These are phyloP conservation scores for Agrotis puta DNA, from an alignment of 2,888 invertebrate genomes.

Conservation along the genomic window DNA sequence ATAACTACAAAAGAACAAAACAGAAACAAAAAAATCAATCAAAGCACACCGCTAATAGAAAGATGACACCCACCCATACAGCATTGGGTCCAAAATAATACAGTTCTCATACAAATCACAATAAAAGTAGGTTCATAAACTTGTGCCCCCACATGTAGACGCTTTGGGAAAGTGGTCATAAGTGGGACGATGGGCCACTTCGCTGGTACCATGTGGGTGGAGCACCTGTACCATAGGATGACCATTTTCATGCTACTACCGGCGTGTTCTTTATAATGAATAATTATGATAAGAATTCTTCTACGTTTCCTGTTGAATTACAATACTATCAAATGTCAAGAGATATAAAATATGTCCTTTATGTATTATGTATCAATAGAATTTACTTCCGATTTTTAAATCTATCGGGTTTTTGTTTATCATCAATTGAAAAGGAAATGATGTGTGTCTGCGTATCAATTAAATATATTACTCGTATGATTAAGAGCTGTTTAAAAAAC, in stretches of 20 bases:
- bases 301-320: not conserved
- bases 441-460: not conserved
- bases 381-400: not conserved
- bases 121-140: conserved; percentile 68
- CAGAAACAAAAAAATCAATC: not conserved
- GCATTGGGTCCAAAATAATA: conserved; percentile 38
- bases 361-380: conserved; percentile 5
- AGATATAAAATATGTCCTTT: not conserved
- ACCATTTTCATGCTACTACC: conserved; percentile 33
- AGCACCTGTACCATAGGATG: conserved; percentile 61
- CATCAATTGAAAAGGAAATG: not conserved
- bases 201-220: conserved; percentile 61
- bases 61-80: conserved; percentile 25
- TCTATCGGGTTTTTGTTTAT: not conserved
- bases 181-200: conserved; percentile 63
- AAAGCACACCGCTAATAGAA: not conserved
- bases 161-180: conserved; percentile 66
- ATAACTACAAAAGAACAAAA: not conserved
- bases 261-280: conserved; percentile 4
- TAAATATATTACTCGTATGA: too few species aligned
- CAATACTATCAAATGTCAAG: not conserved
- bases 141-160: conserved; percentile 58
- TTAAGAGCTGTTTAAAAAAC: too few species aligned
- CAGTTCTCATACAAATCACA: conserved; percentile 65
- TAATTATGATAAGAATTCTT: not conserved